Evolutionary conservation across 2,113 vertebrate genomes (phyloP), one percentile per base, ranked within the genome.

Genomic region (Zosterops hypoxanthus): DNA sequence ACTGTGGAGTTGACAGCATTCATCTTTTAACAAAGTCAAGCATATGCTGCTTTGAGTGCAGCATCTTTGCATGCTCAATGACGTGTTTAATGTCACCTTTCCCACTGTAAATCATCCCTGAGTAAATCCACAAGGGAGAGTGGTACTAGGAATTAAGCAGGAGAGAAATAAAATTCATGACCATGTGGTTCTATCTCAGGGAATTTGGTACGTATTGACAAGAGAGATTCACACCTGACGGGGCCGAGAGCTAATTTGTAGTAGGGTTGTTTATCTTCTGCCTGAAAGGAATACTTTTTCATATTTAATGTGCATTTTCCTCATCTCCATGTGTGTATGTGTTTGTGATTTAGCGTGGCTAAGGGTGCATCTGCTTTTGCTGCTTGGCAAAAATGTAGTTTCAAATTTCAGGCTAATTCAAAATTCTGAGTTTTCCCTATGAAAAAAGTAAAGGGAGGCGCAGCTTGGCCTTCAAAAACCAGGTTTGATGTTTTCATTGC

Each of bases 71-170:
- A 97, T 97, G 96, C 97, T 97, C 97, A 97, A 97, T 97, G 97
- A 97, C 96, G 95, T 97, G 97, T 97, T 97, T 97, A 97, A 97
- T 97, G 97, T 97, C 97, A 97, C 97, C 97, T 97, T 97, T 97
- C 97, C 96, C 96, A 97, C 97, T 97, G 97, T 97, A 97, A 97
- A 97, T 97, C 97, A 97, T 97, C 94, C 96, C 92, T 96, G 95
- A 95, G 96, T 97, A 95, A 97, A 97, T 94, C 97, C 97, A 94
- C 97, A 95, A 97, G 97, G 97, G 97, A 97, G 94, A 95, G 95
- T 68, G 97, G 97, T 97, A 94, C 97, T 97, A 95, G 91, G 96
- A 97, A 97, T 96, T 97, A 96, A 97, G 95, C 96, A 95, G 96
- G 93, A 95, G 94, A 97, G 95, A 91, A 96, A 95, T 96, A 95